These are phyloP conservation scores for Crematogaster levior DNA, from an alignment of 2,888 invertebrate species.

Conservation along the genomic window DNA sequence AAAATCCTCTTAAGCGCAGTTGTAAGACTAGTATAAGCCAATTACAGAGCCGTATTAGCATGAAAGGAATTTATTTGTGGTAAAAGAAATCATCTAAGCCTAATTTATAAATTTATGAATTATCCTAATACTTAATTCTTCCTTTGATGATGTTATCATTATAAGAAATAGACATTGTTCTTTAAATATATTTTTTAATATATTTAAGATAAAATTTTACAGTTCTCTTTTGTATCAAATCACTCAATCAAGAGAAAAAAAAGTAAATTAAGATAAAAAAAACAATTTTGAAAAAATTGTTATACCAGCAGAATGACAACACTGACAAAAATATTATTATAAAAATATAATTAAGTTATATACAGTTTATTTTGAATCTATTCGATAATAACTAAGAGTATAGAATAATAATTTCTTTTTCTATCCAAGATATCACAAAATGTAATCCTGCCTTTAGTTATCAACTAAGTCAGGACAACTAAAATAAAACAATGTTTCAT, in stretches of 20 bases:
- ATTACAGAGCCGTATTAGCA: too few relatives aligned
- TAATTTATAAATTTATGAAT: not conserved
- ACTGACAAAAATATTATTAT: not conserved
- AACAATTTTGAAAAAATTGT: not conserved
- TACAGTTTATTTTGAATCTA: not conserved
- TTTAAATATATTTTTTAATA: not conserved
- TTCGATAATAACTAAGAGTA: not conserved
- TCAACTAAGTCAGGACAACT: not conserved
- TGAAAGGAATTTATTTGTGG: not conserved
- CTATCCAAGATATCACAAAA: not conserved
- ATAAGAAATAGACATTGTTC: not conserved
- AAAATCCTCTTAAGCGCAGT: too few relatives aligned
- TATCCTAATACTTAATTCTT: not conserved
- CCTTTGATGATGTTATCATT: not conserved
- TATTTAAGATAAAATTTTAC: not conserved
- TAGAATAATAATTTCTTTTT: not conserved
- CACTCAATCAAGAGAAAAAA: not conserved
- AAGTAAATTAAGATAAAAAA: not conserved
- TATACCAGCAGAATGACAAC: not conserved
- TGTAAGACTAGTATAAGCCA: too few relatives aligned
- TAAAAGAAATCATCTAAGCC: not conserved
- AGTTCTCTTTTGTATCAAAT: not conserved
- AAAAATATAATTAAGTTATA: not conserved
- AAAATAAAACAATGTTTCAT: constrained; percentile 1
- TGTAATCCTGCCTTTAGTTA: not conserved